These are phyloP conservation scores for Sarcophaga carnaria DNA, from an alignment of 2,888 invertebrate species.

Conservation along the genomic window DNA sequence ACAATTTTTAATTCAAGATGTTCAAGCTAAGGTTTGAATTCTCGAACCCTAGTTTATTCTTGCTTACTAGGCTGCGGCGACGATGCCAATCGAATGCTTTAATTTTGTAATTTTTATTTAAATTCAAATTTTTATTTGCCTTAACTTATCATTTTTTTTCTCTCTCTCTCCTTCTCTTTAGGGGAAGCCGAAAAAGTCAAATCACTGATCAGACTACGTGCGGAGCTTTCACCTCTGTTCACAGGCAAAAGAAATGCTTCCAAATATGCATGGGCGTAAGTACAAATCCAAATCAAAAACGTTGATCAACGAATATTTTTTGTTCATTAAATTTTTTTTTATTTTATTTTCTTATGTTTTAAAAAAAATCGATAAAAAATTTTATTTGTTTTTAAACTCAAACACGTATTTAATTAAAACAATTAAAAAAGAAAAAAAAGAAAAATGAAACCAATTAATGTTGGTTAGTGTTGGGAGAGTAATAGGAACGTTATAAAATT, in stretches of 20 bases:
- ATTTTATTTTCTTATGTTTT: not conserved
- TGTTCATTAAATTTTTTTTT: not conserved
- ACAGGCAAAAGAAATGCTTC: conserved; percentile 82
- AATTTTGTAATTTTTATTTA: not conserved
- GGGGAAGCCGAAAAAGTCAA: conserved; percentile 83
- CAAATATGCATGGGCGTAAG: conserved; percentile 83
- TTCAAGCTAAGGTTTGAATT: no score
- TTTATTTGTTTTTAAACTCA: no score
- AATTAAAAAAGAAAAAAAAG: no score
- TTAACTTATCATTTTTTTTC: not conserved
- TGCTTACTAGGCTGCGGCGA: no score
- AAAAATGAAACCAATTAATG: not conserved
- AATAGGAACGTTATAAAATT: not conserved
- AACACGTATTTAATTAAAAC: no score
- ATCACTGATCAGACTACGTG: conserved; percentile 81
- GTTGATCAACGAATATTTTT: not conserved
- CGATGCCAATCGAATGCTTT: no score
- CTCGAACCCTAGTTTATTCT: no score
- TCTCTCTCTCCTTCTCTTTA: conserved; percentile 61
- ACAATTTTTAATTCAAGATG: no score
- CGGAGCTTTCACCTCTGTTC: conserved; percentile 82
- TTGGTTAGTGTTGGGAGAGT: no score
- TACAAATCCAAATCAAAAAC: conserved; percentile 68
- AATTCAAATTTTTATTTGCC: not conserved
- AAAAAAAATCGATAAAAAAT: not conserved